These are phyloP conservation scores for Emydocephalus ijimae DNA, from an alignment of 2,113 vertebrate species.

Conservation along the genomic window DNA sequence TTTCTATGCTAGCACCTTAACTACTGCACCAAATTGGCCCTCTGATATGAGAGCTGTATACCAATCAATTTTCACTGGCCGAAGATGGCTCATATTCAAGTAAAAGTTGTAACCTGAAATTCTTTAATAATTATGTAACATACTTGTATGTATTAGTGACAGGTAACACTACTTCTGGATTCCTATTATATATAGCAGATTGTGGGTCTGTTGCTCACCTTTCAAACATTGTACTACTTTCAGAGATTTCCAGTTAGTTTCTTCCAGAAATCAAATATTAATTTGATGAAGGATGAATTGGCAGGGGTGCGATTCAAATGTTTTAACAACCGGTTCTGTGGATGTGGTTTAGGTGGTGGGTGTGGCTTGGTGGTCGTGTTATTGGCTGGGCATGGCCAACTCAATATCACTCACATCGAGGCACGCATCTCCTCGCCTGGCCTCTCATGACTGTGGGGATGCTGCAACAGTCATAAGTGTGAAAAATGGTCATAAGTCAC, in stretches of 20 bases:
- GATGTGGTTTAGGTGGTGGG: no score
- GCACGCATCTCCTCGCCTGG: no score
- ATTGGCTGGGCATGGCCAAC: no score
- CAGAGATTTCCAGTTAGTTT: conserved; percentile 29
- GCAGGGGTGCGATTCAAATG: no score
- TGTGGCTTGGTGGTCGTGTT: no score
- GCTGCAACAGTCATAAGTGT: no score
- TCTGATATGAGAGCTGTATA: not conserved
- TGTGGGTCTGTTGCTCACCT: conserved; percentile 7
- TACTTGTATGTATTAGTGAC: conserved; percentile 10
- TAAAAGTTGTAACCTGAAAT: conserved; percentile 26
- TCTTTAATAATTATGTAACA: conserved; percentile 6
- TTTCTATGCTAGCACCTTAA: not conserved
- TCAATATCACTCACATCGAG: no score
- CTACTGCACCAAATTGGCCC: not conserved
- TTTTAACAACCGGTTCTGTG: no score
- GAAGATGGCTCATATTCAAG: conserved; percentile 11
- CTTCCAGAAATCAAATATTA: conserved; percentile 27
- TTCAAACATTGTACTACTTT: conserved; percentile 30
- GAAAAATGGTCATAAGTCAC: no score
- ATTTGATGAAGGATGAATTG: conserved; percentile 37
- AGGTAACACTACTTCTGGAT: not conserved
- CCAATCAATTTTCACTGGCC: conserved; percentile 1
- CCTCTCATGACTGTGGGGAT: no score
- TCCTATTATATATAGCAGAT: not conserved